A percentile compares a stretch with the other conserved stretches of the same genome.
Conservation (phyloP, 2,797 vertebrate species). For the Micropoecilia bifurca region DNA sequence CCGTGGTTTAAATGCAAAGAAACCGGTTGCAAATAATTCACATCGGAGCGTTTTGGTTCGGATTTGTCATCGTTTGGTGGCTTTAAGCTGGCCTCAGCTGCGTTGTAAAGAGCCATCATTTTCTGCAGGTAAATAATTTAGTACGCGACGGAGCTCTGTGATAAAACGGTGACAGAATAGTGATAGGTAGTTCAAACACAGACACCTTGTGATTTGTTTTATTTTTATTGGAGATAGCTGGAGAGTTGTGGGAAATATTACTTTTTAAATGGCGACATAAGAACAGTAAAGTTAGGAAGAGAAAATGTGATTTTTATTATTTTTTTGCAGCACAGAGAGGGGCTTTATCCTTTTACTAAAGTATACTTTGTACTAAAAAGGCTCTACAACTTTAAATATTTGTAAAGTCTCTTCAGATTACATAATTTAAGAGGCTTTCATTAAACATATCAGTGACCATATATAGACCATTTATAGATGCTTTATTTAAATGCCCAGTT, state of each 20-base stretch:
- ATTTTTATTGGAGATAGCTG: conserved; percentile 22
- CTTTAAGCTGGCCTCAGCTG: conserved; percentile 13
- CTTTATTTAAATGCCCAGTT: conserved; percentile 34
- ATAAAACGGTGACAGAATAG: conserved; percentile 41
- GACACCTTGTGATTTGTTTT: conserved; percentile 1
- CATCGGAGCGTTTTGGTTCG: conserved; percentile 33
- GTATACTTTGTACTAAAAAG: too few relatives aligned
- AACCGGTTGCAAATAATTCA: conserved; percentile 29
- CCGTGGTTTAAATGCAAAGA: conserved; percentile 11
- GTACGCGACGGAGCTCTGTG: conserved; percentile 33
- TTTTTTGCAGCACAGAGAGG: not conserved
- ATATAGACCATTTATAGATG: conserved; percentile 13
- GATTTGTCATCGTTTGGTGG: conserved; percentile 27
- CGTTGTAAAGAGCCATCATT: conserved; percentile 45
- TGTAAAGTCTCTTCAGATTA: not conserved
- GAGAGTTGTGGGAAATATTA: conserved; percentile 1
- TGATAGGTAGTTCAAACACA: conserved; percentile 25
- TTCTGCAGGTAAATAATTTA: conserved; percentile 63
- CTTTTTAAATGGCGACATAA: not conserved
- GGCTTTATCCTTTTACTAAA: too few relatives aligned
- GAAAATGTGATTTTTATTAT: not conserved
- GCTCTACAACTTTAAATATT: too few relatives aligned
- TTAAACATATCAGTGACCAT: not conserved
- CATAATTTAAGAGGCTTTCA: not conserved
- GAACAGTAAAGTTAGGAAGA: conserved; percentile 15